Conservation (phyloP, 2,113 vertebrate genomes). For the Smithornis capensis region DNA sequence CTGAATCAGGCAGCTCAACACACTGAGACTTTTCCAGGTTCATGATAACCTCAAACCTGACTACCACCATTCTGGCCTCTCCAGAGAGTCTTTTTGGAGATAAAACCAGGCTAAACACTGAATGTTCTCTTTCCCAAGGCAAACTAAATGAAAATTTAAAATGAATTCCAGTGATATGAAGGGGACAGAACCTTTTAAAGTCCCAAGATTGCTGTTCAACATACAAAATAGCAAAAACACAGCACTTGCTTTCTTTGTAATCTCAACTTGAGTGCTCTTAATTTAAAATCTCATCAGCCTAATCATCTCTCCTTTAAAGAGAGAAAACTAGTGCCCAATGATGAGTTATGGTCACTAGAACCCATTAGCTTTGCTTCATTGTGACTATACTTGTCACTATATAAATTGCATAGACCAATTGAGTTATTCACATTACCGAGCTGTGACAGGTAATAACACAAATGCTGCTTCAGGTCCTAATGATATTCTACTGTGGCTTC, state of each 20-base stretch:
- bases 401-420: background rate
- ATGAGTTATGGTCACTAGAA: background rate
- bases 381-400: background rate
- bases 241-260: background rate
- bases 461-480: background rate
- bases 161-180: background rate
- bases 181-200: background rate
- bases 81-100: background rate
- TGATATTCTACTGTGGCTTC: background rate
- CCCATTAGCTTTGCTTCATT: background rate
- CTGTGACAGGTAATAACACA: background rate
- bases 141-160: background rate
- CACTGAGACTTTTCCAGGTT: background rate
- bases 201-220: background rate
- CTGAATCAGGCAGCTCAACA: background rate
- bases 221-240: background rate
- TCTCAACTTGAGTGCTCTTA: background rate
- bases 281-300: constrained; percentile 1
- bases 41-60: background rate
- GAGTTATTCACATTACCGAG: background rate
- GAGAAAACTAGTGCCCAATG: background rate
- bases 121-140: background rate
- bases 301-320: background rate
- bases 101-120: background rate
- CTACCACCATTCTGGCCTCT: background rate